Evolutionary conservation across 2,888 invertebrate species (phyloP), one percentile per base, ranked within the genome.

Genomic region (Napeogenes inachia): DNA sequence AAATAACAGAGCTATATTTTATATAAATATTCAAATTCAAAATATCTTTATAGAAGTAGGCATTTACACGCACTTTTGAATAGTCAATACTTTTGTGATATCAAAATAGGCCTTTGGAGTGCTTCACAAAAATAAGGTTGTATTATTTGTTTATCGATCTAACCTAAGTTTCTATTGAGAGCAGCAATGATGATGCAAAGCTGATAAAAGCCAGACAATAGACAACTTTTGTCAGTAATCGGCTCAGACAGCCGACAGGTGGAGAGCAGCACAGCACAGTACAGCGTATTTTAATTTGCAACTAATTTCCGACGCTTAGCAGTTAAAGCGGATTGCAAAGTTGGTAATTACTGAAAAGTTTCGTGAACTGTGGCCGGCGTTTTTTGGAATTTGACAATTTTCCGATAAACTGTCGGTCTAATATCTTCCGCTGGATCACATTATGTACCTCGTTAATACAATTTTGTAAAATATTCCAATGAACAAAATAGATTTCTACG

Each of bases 301-400:
- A 82, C 84, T 83, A 85, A 87, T 87, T 87, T 83, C 70, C 73
- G 70, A 68, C 76, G 79, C 79, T 79, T 78, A 76, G 70, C 73
- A 76, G 77, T 76, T 75, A 82, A 87, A 88, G 87, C 83, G 82
- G 88, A 85, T 87, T 87, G 81, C 73, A 63, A 82, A 87, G 78
- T 86, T 85, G 72, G 72, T 84, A 82, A 86, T 86, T 80, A 82
- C 71, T 72, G 62, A 64, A 67, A 73, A 81, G 80, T 81, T 82
- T 70, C 67, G 64, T 68, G 74, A 70, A 70, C 70, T 68, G 74
- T 61, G 67, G 68, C 59, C 61, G 54, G 57, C 21, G 56, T 66
- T 68, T 68, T 68, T 68, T 64, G 65, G 62, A 64, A 61, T 47
- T 45, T 56, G 53, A 53, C 4, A 45, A 66, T 56, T 66, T 61